phyloP scores from a whole-genome alignment of 2,113 vertebrate genomes.

The Perccottus glenii region DNA sequence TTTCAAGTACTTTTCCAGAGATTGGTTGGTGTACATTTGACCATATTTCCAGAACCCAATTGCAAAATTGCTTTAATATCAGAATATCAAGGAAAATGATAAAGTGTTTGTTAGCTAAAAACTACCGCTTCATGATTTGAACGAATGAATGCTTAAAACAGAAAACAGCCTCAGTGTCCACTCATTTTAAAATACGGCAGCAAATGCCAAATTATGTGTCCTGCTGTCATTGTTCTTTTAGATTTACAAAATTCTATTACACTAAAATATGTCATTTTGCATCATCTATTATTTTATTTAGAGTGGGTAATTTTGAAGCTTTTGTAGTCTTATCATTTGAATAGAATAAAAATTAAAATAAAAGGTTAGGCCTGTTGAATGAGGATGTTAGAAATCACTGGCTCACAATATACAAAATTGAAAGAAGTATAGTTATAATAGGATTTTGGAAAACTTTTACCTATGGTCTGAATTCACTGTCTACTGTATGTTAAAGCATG shows the following conservation, averaged over 20 bases:
- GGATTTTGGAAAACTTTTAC: neutral
- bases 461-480: neutral
- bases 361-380: neutral
- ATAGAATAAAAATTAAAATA: neutral
- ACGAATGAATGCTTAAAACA: neutral
- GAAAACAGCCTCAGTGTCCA: neutral
- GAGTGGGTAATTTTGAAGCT: conserved; percentile 5
- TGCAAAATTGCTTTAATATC: too few relatives aligned
- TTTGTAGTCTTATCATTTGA: conserved; percentile 8
- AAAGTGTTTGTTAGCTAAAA: too few relatives aligned
- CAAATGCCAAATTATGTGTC: conserved; percentile 15
- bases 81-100: too few relatives aligned
- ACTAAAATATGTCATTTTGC: conserved; percentile 9
- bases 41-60: too few relatives aligned
- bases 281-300: conserved; percentile 17
- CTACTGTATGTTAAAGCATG: conserved; percentile 40
- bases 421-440: neutral
- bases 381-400: neutral
- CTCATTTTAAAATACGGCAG: conserved; percentile 5
- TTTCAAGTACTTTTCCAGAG: too few relatives aligned
- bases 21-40: too few relatives aligned
- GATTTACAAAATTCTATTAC: conserved; percentile 31
- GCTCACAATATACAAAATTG: neutral
- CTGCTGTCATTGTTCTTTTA: conserved; percentile 14
- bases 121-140: too few relatives aligned